Evolutionary conservation across 2,113 vertebrate genomes (phyloP).

Genomic region (Hystrix brachyura): DNA sequence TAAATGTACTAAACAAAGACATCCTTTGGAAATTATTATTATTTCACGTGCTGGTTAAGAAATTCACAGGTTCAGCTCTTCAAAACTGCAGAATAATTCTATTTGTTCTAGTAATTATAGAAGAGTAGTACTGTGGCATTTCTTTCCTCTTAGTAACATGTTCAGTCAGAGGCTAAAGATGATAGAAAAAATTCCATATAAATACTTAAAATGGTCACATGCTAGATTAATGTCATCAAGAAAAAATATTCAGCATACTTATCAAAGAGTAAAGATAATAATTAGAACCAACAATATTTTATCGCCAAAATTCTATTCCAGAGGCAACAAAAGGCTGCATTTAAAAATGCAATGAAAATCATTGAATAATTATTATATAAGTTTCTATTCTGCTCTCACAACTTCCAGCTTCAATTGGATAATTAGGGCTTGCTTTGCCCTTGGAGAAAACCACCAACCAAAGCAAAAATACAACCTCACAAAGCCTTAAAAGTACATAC

Average conservation of each 20-base stretch:
- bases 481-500: slow-evolving; percentile 71
- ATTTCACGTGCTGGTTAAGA: background rate
- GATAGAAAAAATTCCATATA: background rate
- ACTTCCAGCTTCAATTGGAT: background rate
- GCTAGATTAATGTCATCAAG: background rate
- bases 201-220: slow-evolving; percentile 32
- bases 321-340: background rate
- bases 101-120: background rate
- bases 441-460: slow-evolving; percentile 35
- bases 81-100: background rate
- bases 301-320: slow-evolving; percentile 14
- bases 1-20: slow-evolving; percentile 1
- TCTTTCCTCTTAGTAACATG: background rate
- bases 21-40: slow-evolving; percentile 41
- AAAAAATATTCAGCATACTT: background rate
- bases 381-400: background rate
- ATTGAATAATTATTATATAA: slow-evolving; percentile 14
- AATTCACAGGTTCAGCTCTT: background rate
- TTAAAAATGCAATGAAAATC: slow-evolving; percentile 29
- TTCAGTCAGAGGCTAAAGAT: background rate
- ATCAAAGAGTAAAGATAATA: background rate
- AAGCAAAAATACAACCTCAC: slow-evolving; percentile 12
- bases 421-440: background rate
- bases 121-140: background rate
- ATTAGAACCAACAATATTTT: background rate